Evolutionary conservation across 2,797 vertebrate genomes (phyloP).

Genomic region (Okamejei kenojei): DNA sequence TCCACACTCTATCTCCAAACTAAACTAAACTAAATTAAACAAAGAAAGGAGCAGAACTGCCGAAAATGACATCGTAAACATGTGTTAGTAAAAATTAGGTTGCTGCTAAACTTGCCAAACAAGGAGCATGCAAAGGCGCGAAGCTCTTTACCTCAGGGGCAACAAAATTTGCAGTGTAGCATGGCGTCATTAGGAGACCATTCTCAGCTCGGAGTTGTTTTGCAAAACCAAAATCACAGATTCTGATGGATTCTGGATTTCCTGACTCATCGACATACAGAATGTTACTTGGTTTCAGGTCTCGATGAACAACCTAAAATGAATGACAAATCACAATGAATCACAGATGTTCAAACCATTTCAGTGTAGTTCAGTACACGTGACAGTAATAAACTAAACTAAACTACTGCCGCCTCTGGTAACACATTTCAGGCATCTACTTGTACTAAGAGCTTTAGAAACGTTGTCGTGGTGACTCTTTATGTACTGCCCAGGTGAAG

Average conservation of each 20-base stretch:
- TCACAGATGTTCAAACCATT: background rate
- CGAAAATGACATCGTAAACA: background rate
- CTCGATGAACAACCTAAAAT: conserved; percentile 84
- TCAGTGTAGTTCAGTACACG: too few relatives aligned
- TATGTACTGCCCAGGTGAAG: too few relatives aligned
- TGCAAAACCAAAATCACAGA: conserved; percentile 89
- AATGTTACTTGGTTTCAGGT: conserved; percentile 92
- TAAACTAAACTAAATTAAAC: too few relatives aligned
- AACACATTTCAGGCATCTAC: too few relatives aligned
- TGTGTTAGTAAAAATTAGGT: background rate
- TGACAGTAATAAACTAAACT: too few relatives aligned
- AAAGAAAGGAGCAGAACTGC: background rate
- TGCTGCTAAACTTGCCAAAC: background rate
- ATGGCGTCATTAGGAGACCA: conserved; percentile 90
- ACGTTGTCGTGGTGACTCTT: too few relatives aligned
- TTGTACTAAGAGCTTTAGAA: too few relatives aligned
- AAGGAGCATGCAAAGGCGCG: background rate
- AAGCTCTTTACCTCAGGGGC: conserved; percentile 77
- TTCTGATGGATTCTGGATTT: conserved; percentile 80
- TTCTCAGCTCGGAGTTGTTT: conserved; percentile 92
- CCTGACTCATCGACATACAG: conserved; percentile 83
- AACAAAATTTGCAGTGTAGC: conserved; percentile 93
- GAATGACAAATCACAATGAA: conserved; percentile 29
- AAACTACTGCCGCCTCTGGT: too few relatives aligned
- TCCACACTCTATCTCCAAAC: too few relatives aligned